A percentile compares a stretch with the other conserved stretches of the same genome.
Conservation (phyloP, 2,797 vertebrate genomes). For the Peromyscus nudipes region DNA sequence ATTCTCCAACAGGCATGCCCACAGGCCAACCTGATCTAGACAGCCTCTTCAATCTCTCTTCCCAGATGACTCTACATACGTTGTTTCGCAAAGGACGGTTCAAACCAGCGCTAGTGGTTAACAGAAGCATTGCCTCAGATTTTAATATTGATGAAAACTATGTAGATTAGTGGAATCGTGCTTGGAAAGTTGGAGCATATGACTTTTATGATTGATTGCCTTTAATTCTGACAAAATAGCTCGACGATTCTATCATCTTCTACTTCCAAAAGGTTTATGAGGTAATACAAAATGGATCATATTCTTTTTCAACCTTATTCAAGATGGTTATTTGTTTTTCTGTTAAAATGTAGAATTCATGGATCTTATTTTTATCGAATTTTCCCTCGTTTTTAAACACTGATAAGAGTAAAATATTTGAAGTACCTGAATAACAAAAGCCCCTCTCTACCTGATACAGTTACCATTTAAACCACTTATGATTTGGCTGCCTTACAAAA, state of each 20-base stretch:
- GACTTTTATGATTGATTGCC: neutral
- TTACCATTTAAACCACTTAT: neutral
- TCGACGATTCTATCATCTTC: neutral
- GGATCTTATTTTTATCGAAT: neutral
- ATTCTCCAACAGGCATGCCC: neutral
- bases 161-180: neutral
- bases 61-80: neutral
- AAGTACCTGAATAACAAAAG: neutral
- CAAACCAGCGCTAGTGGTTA: neutral
- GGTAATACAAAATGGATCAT: neutral
- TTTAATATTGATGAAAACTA: constrained; percentile 2
- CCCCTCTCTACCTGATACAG: neutral
- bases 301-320: neutral
- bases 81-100: neutral
- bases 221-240: neutral
- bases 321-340: neutral
- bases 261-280: constrained; percentile 1
- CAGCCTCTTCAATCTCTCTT: neutral
- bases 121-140: neutral
- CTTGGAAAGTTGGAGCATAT: neutral
- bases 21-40: neutral
- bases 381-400: neutral
- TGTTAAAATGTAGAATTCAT: constrained; percentile 6
- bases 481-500: constrained; percentile 43
- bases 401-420: neutral